These are phyloP conservation scores for Myrmophylax atrothorax DNA, from an alignment of 2,113 vertebrate species.

Conservation along the genomic window DNA sequence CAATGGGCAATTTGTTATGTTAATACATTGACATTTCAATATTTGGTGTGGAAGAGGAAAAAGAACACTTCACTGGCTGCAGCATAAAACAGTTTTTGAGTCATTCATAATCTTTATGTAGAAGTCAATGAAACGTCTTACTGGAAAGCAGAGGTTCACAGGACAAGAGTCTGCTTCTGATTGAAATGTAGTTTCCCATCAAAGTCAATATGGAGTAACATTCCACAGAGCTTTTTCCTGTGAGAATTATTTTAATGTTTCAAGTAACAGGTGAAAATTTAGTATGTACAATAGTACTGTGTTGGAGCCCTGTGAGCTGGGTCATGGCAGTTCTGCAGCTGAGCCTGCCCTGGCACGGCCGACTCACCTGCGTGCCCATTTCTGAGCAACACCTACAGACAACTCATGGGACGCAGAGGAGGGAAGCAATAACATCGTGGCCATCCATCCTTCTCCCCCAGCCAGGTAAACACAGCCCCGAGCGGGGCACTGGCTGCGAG, in stretches of 20 bases:
- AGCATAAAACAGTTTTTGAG: background rate
- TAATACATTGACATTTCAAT: background rate
- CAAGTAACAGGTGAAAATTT: background rate
- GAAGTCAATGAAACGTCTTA: background rate
- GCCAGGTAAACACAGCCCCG: too few relatives aligned
- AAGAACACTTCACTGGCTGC: background rate
- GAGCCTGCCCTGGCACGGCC: background rate
- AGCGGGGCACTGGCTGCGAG: too few relatives aligned
- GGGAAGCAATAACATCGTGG: background rate
- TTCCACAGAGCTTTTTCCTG: background rate
- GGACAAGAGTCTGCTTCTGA: background rate
- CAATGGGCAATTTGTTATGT: background rate
- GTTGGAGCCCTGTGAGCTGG: background rate
- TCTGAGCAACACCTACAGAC: background rate
- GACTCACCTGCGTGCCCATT: background rate
- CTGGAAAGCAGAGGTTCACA: background rate
- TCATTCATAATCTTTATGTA: background rate
- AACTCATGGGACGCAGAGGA: background rate
- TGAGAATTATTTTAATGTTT: background rate
- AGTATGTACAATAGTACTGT: fast-evolving
- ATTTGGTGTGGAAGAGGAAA: background rate
- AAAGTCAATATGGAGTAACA: fast-evolving
- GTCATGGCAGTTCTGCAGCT: background rate
- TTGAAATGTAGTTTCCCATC: background rate
- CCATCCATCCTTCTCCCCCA: background rate